Conservation (phyloP, 2,113 vertebrate species). For the Sander vitreus region DNA sequence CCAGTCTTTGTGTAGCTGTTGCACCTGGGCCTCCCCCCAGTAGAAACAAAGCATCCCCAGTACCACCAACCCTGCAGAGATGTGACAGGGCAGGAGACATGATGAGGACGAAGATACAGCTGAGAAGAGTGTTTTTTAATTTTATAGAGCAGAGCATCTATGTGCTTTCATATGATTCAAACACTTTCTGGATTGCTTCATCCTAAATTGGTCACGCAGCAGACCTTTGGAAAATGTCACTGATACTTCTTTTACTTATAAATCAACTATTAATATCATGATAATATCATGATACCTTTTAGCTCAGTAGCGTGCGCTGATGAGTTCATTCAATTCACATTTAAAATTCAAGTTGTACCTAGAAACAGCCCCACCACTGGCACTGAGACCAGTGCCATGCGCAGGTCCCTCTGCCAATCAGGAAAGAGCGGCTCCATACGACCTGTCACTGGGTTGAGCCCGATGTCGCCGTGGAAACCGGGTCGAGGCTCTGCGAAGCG, state of each 20-base stretch:
- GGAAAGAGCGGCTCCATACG: conserved; percentile 85
- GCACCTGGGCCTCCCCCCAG: conserved; percentile 77
- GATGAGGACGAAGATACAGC: neutral
- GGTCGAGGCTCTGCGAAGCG: conserved; percentile 85
- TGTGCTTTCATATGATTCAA: neutral
- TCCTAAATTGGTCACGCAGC: no score
- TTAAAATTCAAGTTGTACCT: conserved; percentile 46
- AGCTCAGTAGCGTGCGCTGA: neutral
- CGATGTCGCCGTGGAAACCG: conserved; percentile 80
- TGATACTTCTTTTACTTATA: neutral
- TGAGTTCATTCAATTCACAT: neutral
- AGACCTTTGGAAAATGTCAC: neutral
- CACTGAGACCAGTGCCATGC: conserved; percentile 81
- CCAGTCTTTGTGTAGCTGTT: conserved; percentile 69
- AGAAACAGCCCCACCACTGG: conserved; percentile 84
- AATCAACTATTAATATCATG: neutral
- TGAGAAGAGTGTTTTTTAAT: neutral
- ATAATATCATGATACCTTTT: no score
- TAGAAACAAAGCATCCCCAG: conserved; percentile 85
- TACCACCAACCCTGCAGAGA: conserved; percentile 76
- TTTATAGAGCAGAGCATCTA: neutral
- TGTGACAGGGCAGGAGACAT: neutral
- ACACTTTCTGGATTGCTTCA: no score
- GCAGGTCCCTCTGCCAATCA: conserved; percentile 81
- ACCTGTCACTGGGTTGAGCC: conserved; percentile 83